phyloP scores from a whole-genome alignment of 2,113 vertebrate species.

The Oncorhynchus nerka region DNA sequence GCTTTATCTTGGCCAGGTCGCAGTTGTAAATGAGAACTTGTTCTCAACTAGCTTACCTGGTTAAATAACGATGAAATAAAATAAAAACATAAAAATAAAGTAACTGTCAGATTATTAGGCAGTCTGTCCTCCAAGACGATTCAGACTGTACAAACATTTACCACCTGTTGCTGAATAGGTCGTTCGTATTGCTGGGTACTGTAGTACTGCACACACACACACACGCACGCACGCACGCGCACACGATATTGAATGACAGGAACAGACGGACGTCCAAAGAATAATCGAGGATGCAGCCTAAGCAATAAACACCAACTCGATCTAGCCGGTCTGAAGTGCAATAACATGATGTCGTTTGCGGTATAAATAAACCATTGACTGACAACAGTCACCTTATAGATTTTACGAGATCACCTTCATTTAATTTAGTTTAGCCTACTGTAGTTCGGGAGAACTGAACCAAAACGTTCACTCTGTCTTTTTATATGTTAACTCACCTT shows the following conservation, averaged over 20 bases:
- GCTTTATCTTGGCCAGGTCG: no score
- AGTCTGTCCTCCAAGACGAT: no score
- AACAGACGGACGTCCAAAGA: background rate
- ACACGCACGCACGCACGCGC: background rate
- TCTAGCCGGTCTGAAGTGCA: background rate
- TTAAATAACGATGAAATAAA: no score
- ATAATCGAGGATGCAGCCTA: background rate
- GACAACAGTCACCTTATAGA: conserved; percentile 50
- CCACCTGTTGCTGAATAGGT: no score
- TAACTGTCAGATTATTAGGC: no score
- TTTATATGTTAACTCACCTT: conserved; percentile 59
- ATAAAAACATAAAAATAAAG: no score
- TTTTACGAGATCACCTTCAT: conserved; percentile 27
- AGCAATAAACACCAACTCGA: background rate
- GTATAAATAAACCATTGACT: conserved; percentile 55
- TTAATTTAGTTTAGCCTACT: background rate
- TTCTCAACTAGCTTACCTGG: no score
- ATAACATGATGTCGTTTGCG: background rate
- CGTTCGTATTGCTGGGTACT: no score
- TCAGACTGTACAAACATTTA: no score
- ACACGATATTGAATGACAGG: background rate
- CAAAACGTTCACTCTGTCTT: background rate
- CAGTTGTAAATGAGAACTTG: no score
- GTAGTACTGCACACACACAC: no score
- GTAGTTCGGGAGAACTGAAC: conserved; percentile 15